Conservation (phyloP, 2,113 vertebrate species). For the Tetrax tetrax region DNA sequence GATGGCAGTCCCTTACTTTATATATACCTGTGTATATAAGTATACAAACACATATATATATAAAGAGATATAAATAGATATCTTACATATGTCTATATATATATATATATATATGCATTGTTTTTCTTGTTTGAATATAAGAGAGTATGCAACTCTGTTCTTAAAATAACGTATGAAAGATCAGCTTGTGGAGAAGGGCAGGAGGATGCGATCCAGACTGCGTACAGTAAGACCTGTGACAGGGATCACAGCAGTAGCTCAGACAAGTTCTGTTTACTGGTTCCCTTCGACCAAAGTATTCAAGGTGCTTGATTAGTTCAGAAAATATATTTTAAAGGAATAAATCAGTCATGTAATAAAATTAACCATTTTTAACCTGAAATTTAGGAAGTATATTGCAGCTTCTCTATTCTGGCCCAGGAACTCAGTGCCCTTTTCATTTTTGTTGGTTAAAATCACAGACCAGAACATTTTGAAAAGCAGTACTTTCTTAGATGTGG, state of each 20-base stretch:
- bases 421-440: background rate
- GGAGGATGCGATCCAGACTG: background rate
- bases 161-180: background rate
- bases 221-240: background rate
- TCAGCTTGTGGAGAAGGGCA: background rate
- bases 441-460: background rate
- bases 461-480: background rate
- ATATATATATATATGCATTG: background rate
- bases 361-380: background rate
- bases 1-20: background rate
- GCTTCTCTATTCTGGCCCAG: background rate
- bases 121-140: background rate
- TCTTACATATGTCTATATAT: background rate
- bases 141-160: background rate
- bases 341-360: background rate
- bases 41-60: background rate
- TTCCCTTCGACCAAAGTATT: background rate
- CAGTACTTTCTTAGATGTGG: background rate
- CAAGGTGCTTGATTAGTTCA: background rate
- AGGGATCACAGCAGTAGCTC: background rate
- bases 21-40: rapidly evolving
- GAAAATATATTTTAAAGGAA: background rate
- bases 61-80: background rate
- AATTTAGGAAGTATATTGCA: background rate
- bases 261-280: background rate